These are phyloP conservation scores for Stegophylla sp. DNA, from an alignment of 2,888 invertebrate genomes.

Conservation along the genomic window DNA sequence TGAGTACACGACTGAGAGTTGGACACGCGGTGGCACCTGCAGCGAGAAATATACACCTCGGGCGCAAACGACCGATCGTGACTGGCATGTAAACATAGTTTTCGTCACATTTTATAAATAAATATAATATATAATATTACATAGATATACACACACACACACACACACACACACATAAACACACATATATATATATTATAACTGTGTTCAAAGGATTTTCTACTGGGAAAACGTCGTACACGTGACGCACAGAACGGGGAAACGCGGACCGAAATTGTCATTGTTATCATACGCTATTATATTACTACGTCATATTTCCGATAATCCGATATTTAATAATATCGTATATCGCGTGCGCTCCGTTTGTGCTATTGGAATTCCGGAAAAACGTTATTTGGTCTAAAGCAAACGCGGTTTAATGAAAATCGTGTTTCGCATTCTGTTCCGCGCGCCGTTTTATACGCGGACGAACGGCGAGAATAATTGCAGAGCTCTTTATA, in stretches of 20 bases:
- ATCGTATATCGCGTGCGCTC: background rate
- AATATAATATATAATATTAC: background rate
- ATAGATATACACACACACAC: no score
- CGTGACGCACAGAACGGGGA: background rate
- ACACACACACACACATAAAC: no score
- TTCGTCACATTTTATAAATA: background rate
- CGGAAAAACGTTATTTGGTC: background rate
- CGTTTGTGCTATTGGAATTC: background rate
- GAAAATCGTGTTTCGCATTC: slow-evolving; percentile 43
- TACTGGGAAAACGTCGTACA: background rate
- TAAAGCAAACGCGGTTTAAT: slow-evolving; percentile 39
- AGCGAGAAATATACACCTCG: background rate
- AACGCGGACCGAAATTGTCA: background rate
- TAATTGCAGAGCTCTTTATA: no score
- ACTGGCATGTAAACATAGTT: slow-evolving; percentile 8
- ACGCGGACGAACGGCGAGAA: no score
- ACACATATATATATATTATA: no score
- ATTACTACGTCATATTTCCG: slow-evolving; percentile 4
- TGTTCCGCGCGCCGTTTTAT: background rate
- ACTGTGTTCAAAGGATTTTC: background rate
- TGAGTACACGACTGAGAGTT: no score
- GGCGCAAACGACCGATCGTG: background rate
- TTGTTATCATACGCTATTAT: no score
- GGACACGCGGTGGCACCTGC: background rate
- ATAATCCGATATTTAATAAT: slow-evolving; percentile 16